A percentile compares a stretch with the other conserved stretches of the same genome.
Evolutionary conservation across 2,888 invertebrate species (phyloP).

Genomic region (Xestia ashworthii): DNA sequence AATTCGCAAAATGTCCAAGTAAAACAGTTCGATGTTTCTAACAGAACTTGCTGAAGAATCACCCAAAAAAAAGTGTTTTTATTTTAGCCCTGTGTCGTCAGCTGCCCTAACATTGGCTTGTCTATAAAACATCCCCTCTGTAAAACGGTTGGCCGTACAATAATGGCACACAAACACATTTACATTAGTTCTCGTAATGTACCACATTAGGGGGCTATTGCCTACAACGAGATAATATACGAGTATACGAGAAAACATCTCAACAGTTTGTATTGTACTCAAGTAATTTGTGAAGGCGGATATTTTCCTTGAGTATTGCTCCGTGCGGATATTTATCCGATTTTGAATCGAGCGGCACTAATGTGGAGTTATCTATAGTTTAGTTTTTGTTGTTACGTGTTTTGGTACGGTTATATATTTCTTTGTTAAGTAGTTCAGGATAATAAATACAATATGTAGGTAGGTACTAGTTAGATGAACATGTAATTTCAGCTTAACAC

Average conservation of each 20-base stretch:
- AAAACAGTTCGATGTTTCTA: neutral
- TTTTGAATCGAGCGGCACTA: slow-evolving; percentile 45
- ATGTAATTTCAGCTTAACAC: neutral
- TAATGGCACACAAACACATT: slow-evolving; percentile 84
- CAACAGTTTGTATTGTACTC: slow-evolving; percentile 57
- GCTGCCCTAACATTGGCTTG: slow-evolving; percentile 44
- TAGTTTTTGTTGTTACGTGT: slow-evolving; percentile 22
- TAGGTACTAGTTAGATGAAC: neutral
- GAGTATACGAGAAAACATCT: slow-evolving; percentile 62
- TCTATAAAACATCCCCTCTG: slow-evolving; percentile 64
- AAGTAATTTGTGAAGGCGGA: slow-evolving; percentile 54
- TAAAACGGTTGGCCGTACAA: slow-evolving; percentile 72
- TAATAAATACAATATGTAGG: neutral
- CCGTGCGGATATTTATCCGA: slow-evolving; percentile 43
- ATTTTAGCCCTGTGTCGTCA: slow-evolving; percentile 17
- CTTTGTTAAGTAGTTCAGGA: neutral
- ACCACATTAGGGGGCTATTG: slow-evolving; percentile 81
- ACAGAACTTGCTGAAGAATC: neutral
- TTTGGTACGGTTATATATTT: slow-evolving; percentile 15
- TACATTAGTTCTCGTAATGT: slow-evolving; percentile 86
- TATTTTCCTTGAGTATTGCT: slow-evolving; percentile 52
- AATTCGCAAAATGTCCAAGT: too few relatives aligned
- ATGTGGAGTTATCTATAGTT: slow-evolving; percentile 42
- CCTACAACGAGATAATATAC: slow-evolving; percentile 79
- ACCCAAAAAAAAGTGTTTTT: neutral